Base-by-base conservation (phyloP, 2,113 vertebrate species). In the Pomatostomus ruficeps region DNA sequence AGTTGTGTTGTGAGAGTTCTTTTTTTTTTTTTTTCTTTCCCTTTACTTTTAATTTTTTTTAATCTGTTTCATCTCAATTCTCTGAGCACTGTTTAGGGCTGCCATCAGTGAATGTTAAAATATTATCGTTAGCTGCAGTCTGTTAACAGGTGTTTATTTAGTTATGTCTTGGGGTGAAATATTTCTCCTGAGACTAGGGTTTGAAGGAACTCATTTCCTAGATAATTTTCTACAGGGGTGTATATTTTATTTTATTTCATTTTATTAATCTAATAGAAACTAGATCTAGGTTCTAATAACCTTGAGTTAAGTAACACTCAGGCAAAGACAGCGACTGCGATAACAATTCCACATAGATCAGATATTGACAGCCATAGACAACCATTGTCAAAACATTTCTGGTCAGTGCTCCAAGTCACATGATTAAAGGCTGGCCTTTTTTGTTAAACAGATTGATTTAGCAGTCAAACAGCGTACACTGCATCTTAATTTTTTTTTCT, bases 71-170 rank as follows among this genome's bases (percentile, higher is more conserved):
- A 70, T 86, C 59, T 74, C 75, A 75, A 54, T 65, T 92, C 51
- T 95, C 91, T 58, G 43, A 82, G 36, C 29, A 43, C 79, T 62
- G 13, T 55, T 88, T 58, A 88, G 18, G 24, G 31, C 21, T 68
- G 20, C 10, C 67, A 38, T 40, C 72, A 61, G 12, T 55, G 55
- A 85, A 85, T 66, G 52, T 54, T 82, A 52, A 83, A 81, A 43
- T 80, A 78, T 57, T 75, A 72, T 8, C 6, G 0, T 62, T 91
- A 79, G 70, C 74, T 73, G 54, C 31, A 85, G 33, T 75, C 74
- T 91, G 62, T 85, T 93, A 94, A 65, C 58, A 70, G 62, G 78
- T 93, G 43, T 97, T 94, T 94, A 85, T 89, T 83, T 85, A 70
- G 95, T 79, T 88, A 70, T 93, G 85, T 75, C 82, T 95, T 76